Conservation (phyloP, 2,113 vertebrate genomes). For the Hucho hucho region DNA sequence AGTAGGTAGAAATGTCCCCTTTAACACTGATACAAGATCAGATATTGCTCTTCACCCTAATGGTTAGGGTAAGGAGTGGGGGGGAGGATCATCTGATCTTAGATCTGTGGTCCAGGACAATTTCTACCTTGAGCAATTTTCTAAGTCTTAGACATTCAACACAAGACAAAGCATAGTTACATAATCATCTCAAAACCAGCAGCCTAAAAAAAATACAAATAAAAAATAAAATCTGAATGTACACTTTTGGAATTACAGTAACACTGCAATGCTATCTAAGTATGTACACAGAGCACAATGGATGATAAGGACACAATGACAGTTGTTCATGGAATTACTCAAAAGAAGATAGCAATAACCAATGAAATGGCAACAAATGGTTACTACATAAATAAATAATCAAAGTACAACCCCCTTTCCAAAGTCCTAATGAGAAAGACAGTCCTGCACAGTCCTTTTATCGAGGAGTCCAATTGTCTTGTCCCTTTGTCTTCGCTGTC, state of each 20-base stretch:
- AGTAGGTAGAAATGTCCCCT: too few relatives aligned
- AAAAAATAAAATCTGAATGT: constrained; percentile 4
- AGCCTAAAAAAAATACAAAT: neutral
- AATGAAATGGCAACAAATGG: constrained; percentile 7
- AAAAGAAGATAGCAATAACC: constrained; percentile 19
- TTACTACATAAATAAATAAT: constrained; percentile 31
- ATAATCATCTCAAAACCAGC: constrained; percentile 15
- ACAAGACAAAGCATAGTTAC: constrained; percentile 40
- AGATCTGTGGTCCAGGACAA: too few relatives aligned
- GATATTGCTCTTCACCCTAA: too few relatives aligned
- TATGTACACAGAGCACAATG: constrained; percentile 58
- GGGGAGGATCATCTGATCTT: too few relatives aligned
- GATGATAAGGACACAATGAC: constrained; percentile 37
- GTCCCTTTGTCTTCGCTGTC: neutral
- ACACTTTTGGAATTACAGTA: constrained; percentile 21
- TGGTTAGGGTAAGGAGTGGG: too few relatives aligned
- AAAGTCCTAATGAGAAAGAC: neutral
- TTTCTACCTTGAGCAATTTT: too few relatives aligned
- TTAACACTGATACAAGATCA: too few relatives aligned
- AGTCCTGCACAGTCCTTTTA: constrained; percentile 15
- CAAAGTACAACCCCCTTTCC: constrained; percentile 45
- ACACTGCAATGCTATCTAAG: constrained; percentile 35
- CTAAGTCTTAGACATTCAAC: constrained; percentile 36
- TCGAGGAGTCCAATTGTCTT: constrained; percentile 11
- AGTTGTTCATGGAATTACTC: neutral